Base-by-base conservation (phyloP, 1,140 invertebrate genomes). In the Drosophila carrolli region DNA sequence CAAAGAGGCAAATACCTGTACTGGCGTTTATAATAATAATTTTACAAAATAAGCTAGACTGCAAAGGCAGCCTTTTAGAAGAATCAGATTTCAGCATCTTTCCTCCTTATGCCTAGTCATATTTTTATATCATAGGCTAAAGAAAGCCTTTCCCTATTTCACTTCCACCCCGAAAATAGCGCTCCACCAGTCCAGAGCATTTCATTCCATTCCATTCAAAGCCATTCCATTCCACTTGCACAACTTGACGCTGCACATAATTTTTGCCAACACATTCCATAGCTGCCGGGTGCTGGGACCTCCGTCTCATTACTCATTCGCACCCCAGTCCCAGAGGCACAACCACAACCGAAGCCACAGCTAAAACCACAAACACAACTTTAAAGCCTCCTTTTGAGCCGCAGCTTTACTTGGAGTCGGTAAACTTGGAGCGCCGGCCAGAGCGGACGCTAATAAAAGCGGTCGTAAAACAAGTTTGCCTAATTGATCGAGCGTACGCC, bases 401-500 rank as follows among this genome's bases (percentile, higher is more conserved):
- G 48, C 29, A n/a, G 29, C n/a, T 32, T 32, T 2, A 2, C 29
- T 56, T 5, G 32, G 50, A 38, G 23, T 50, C 55, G 54, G 74
- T 46, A 61, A 58, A 46, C 53, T 68, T 54, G 83, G 83, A 86
- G 83, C 83, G 83, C 83, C 83, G 85, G 83, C 82, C 79, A 54
- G 56, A 73, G 61, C 71, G 78, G 67, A 89, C 57, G 76, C 72
- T 89, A 90, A 91, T 91, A 90, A 91, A 91, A 91, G 81, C 78
- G 86, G 82, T 91, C 86, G 90, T 91, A 91, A 91, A 91, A 91
- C 90, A 91, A 91, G 90, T 91, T 90, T 90, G 78, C 90, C 90
- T 91, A 91, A 91, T 91, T 91, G 90, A 91, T 91, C 90, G 90
- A 85, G 86, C 90, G 90, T 91, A 91, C 90, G 90, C 90, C 90